Percentiles rank a stretch among this genome's conserved stretches.
These are phyloP conservation scores for Synchiropus splendidus DNA, from an alignment of 2,113 vertebrate genomes.

Conservation along the genomic window DNA sequence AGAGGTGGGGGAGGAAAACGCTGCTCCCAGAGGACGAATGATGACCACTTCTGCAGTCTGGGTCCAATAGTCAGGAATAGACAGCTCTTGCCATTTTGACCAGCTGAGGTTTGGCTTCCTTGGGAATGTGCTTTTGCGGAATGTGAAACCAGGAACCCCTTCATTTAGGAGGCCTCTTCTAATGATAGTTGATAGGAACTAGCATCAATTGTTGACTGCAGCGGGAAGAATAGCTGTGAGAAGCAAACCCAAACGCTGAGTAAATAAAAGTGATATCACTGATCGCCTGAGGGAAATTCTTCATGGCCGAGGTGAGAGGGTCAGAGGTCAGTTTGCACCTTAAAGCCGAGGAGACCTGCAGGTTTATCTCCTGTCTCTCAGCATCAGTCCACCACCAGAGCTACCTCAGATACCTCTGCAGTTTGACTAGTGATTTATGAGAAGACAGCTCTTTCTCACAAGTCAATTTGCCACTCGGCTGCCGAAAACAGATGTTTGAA, in stretches of 20 bases:
- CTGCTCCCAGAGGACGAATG: slow-evolving; percentile 18
- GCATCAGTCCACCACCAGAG: slow-evolving; percentile 7
- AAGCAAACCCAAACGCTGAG: neutral
- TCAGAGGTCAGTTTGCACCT: slow-evolving; percentile 29
- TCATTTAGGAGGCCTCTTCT: slow-evolving; percentile 23
- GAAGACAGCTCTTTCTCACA: neutral
- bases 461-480: slow-evolving; percentile 12
- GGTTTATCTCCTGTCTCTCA: slow-evolving; percentile 11
- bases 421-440: slow-evolving; percentile 26
- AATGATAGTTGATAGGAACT: neutral
- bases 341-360: slow-evolving; percentile 7
- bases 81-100: slow-evolving; percentile 19
- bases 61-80: slow-evolving; percentile 35
- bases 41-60: slow-evolving; percentile 20
- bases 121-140: slow-evolving; percentile 38
- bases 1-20: slow-evolving; percentile 36
- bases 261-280: slow-evolving; percentile 9
- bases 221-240: slow-evolving; percentile 3
- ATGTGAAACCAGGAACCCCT: slow-evolving; percentile 33
- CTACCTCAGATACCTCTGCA: slow-evolving; percentile 3
- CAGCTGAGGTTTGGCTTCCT: slow-evolving; percentile 33
- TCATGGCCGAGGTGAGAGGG: slow-evolving; percentile 21
- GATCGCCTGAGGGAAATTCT: slow-evolving; percentile 35
- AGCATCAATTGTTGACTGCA: neutral
- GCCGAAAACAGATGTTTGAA: slow-evolving; percentile 25